Base-by-base conservation (phyloP, 2,888 invertebrate genomes). In the Cosmopolites sordidus region DNA sequence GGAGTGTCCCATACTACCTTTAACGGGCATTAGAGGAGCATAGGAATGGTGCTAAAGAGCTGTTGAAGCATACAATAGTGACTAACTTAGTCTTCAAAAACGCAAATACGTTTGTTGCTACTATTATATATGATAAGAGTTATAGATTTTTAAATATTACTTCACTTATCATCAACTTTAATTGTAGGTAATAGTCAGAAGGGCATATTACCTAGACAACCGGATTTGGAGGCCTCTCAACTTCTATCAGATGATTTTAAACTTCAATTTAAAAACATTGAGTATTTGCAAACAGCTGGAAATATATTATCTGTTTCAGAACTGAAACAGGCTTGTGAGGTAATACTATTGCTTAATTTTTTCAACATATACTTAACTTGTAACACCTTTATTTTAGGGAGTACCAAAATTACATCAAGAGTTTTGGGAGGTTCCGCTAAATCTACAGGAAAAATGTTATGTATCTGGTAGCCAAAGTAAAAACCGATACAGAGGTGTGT, bases 381-480 rank as follows among this genome's bases (percentile, higher is more conserved):
- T n/a, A 22, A 5, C 4, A 22, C 4, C 2, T 41, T 16, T 1
- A n/a, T 33, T 43, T 12, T 14, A 30, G 61, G 69, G 85, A 56
- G 73, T 86, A 43, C 75, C 83, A 39, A 83, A 82, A 58, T 70
- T 95, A 47, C 87, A 90, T 68, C 87, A 91, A 66, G 94, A 95
- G 72, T 95, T 95, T 70, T 94, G 93, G 93, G 92, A 93, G 72
- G 85, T 95, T 66, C 94, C 94, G 0, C 81, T 91, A 56, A 95
- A 95, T 73, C 86, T 92, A 60, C 92, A 93, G 61, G 92, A 93
- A 68, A 91, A 91, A 67, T 87, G 92, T 6, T 85, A 89, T 66
- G 88, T 94, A 1, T 88, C 89, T 18, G 94, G 94, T 0, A 90
- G 92, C 17, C 91, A 92, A 62, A 79, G 84, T 11, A 92, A 92